Percentiles rank a stretch among this genome's conserved stretches.
These are phyloP conservation scores for Lutraria lutraria DNA, from an alignment of 2,888 invertebrate species.

Conservation along the genomic window DNA sequence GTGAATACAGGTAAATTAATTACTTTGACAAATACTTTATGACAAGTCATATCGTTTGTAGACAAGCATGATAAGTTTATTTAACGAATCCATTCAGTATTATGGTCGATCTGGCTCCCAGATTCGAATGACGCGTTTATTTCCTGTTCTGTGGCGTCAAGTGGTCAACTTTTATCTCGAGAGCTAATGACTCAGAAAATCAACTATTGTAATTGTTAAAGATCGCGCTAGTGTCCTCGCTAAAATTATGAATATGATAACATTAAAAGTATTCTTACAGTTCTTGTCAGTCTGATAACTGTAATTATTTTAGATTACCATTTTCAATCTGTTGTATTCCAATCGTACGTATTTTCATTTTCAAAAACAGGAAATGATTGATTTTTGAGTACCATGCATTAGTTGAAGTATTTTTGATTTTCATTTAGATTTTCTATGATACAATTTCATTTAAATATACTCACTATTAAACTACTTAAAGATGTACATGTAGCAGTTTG, in stretches of 20 bases:
- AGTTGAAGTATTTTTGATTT: too few relatives aligned
- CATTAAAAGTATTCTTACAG: neutral
- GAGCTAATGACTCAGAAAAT: neutral
- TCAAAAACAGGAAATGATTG: slow-evolving; percentile 1
- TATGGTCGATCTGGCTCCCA: neutral
- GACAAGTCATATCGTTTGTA: neutral
- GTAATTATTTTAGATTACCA: neutral
- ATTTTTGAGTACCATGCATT: too few relatives aligned
- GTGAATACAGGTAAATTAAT: slow-evolving; percentile 48
- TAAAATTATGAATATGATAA: neutral
- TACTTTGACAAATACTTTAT: neutral
- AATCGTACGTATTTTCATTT: neutral
- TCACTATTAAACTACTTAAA: too few relatives aligned
- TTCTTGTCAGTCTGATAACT: too few relatives aligned
- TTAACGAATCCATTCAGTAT: neutral
- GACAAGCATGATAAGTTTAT: neutral
- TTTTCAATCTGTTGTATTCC: neutral
- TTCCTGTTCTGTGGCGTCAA: neutral
- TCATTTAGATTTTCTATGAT: neutral
- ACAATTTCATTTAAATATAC: neutral
- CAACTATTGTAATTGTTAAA: neutral
- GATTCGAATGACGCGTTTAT: neutral
- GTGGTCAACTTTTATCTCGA: neutral
- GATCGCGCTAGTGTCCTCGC: neutral
- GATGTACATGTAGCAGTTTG: too few relatives aligned